Base-by-base conservation (phyloP, 2,797 vertebrate genomes). In the Coregonus ussuriensis region DNA sequence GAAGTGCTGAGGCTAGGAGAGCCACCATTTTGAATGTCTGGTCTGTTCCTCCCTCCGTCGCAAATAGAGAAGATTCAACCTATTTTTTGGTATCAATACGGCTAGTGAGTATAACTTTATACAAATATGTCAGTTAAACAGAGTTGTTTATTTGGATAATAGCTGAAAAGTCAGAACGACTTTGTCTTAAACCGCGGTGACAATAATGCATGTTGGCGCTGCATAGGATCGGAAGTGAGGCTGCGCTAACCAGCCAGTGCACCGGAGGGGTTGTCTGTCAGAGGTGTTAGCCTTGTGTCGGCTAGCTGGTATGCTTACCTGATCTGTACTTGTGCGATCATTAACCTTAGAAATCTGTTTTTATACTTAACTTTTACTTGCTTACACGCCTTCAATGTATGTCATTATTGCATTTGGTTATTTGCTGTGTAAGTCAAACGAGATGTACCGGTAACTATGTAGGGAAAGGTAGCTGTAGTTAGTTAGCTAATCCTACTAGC, bases 11-110 rank as follows among this genome's bases (percentile, higher is more conserved):
- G 97, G 96, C 94, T 93, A 83, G 94, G 89, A 92, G 92, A 92
- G 95, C 96, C 96, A 96, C 98, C 98, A 99, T 99, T 98, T 99
- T 99, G 97, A 96, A 98, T 97, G 97, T 96, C 95, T 94, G 93
- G 93, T 94, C 95, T 94, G 92, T 95, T 95, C 94, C 91, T 94
- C 94, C 93, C 93, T 95, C 92, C 94, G 93, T 94, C 93, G 94
- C 93, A 92, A 93, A 93, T 89, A 92, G 93, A 94, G 93, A 96
- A 95, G 94, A 94, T 94, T 94, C 92, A 92, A 92, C 92, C 92
- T 89, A 88, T 93, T 93, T 93, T 94, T 94, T 94, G 94, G 94
- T 92, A 91, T 94, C 93, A 88, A 47, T 13, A 88, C 95, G 95
- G 95, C 96, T 95, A 93, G 96, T 97, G 94, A 97, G 96, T 96